These are phyloP conservation scores for Urechis unicinctus DNA, from an alignment of 2,888 invertebrate species.

Conservation along the genomic window DNA sequence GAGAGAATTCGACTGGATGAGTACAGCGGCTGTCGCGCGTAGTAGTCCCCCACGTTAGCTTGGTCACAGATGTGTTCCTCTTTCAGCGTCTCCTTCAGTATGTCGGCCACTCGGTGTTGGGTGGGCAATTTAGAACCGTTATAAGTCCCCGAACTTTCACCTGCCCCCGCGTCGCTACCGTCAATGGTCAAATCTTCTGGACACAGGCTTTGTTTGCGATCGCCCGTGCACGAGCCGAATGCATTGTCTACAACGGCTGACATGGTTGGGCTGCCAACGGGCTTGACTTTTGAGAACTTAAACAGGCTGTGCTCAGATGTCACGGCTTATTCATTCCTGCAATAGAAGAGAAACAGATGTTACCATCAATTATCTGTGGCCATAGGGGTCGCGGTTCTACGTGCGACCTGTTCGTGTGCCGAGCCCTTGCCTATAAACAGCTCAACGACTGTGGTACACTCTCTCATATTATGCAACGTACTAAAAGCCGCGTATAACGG, in stretches of 20 bases:
- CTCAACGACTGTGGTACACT: too few relatives aligned
- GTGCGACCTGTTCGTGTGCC: not conserved
- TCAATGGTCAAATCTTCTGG: not conserved
- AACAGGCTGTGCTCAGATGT: too few relatives aligned
- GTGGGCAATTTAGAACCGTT: not conserved
- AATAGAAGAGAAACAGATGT: constrained; percentile 13
- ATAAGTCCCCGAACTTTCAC: not conserved
- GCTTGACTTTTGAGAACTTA: too few relatives aligned
- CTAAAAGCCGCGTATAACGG: too few relatives aligned
- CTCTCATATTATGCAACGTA: too few relatives aligned
- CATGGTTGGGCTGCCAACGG: not conserved
- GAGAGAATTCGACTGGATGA: too few relatives aligned
- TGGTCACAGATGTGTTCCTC: too few relatives aligned
- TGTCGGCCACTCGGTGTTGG: not conserved
- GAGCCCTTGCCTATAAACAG: too few relatives aligned
- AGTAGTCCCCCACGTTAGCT: too few relatives aligned
- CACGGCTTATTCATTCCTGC: constrained; percentile 12
- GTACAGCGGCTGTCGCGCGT: too few relatives aligned
- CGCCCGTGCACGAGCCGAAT: not conserved
- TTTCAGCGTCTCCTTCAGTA: not conserved
- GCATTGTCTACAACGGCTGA: not conserved
- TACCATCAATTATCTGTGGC: constrained; percentile 10
- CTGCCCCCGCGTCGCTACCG: not conserved
- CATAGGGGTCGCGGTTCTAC: too few relatives aligned
- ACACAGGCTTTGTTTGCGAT: not conserved